These are phyloP conservation scores for Lasius fuliginosus DNA, from an alignment of 2,888 invertebrate species.

Conservation along the genomic window DNA sequence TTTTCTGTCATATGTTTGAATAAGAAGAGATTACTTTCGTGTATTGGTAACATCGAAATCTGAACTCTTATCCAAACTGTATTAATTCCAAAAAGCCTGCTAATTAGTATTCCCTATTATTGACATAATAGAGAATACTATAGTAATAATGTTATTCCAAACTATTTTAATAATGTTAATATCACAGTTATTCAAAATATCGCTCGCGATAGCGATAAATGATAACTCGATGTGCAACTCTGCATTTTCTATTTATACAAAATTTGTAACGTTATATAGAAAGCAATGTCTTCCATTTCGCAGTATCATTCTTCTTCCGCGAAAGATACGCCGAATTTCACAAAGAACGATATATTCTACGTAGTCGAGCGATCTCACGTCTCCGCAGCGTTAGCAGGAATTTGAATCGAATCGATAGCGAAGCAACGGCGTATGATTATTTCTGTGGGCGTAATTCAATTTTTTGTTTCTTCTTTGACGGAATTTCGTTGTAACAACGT, in stretches of 20 bases:
- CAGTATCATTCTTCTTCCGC: not conserved
- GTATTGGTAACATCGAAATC: not conserved
- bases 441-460: conserved; percentile 54
- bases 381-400: conserved; percentile 47
- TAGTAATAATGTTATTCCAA: not conserved
- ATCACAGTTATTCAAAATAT: not conserved
- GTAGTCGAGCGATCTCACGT: conserved; percentile 45
- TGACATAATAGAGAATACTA: not conserved
- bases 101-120: not conserved
- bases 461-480: conserved; percentile 2
- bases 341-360: conserved; percentile 42
- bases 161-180: not conserved
- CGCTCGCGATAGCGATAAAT: not conserved
- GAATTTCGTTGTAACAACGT: conserved; percentile 2
- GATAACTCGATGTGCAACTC: not conserved
- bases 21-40: not conserved
- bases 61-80: not conserved
- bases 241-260: not conserved
- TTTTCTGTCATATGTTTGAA: not conserved
- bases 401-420: conserved; percentile 47
- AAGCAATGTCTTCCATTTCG: not conserved
- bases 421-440: conserved; percentile 34
- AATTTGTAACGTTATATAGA: not conserved
- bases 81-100: not conserved
- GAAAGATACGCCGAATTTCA: conserved; percentile 10